Base-by-base conservation (phyloP, 2,888 invertebrate species). In the Pedicia rivosa region DNA sequence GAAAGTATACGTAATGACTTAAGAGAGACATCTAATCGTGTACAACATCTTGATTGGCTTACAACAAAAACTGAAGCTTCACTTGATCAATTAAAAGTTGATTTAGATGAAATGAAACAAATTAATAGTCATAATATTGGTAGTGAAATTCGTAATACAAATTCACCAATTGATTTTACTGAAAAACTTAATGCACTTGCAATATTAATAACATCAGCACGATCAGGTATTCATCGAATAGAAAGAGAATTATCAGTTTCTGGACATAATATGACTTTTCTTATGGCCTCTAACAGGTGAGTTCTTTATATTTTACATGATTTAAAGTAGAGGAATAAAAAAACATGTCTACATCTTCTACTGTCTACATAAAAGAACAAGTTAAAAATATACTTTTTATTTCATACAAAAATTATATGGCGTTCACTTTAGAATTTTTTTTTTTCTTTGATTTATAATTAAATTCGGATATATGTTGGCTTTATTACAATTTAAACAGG, bases 11-110 rank as follows among this genome's bases (percentile, higher is more conserved):
- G 49, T 26, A 48, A 51, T 2, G 64, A 65, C 38, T 49, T 66
- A 31, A 45, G 57, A 34, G 59, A 66, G 35, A 52, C 58, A 15
- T 49, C 52, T 22, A 52, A 56, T 16, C 52, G 60, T 24, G 41
- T 64, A 26, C 60, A 64, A 35, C 51, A 54, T 17, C 45, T 65
- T 7, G 66, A 67, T 45, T 57, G 56, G 46, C 53, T 62, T 35
- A 56, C 55, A 29, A 53, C 53, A 2, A 50, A 61, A 35, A 50
- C 56, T 2, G 55, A 61, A 3, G 48, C 48, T 12, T 50, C 54
- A 7, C 41, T 66, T 33, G 62, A 64, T 25, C 53, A 53, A 35
- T 42, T 66, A 37, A 55, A 57, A 52, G 53, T 52, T 44, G 64
- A 65, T 46, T 47, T 53, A 28, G 54, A 55, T 16, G 15, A 31